These are phyloP conservation scores for Phymorhynchus buccinoides DNA, from an alignment of 1,140 invertebrate species.

Conservation along the genomic window DNA sequence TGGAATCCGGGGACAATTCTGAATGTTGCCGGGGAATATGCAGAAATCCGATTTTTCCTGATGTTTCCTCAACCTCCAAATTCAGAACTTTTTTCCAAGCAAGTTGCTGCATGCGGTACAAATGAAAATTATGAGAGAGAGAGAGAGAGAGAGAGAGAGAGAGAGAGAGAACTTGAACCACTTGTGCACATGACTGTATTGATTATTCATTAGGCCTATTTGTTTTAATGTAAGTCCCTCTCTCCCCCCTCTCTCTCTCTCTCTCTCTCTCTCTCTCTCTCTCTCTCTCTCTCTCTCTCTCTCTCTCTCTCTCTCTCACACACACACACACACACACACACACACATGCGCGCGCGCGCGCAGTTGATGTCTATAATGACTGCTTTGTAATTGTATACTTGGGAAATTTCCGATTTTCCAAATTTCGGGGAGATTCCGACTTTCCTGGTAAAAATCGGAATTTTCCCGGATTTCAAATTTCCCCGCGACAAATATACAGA, in stretches of 20 bases:
- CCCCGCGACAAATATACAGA: neutral
- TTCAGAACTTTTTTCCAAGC: neutral
- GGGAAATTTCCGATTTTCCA: neutral
- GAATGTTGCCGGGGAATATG: neutral
- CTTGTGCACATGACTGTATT: too few species aligned
- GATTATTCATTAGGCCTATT: neutral
- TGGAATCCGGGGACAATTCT: too few species aligned
- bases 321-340: conserved; percentile 8
- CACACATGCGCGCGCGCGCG: neutral
- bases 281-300: neutral
- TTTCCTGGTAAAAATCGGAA: too few species aligned
- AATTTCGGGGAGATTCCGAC: neutral
- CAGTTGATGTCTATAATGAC: neutral
- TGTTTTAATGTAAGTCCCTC: neutral
- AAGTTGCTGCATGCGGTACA: too few species aligned
- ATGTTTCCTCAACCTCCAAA: neutral
- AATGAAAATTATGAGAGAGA: too few species aligned
- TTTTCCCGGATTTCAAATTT: too few species aligned
- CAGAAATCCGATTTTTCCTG: neutral
- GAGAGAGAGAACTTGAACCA: too few species aligned
- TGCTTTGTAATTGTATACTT: neutral
- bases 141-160: too few species aligned
- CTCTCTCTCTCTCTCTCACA: conserved; percentile 17
- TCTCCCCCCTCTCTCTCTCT: neutral
- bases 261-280: too few species aligned